A percentile compares a stretch with the other conserved stretches of the same genome.
Conservation (phyloP, 2,888 invertebrate genomes). For the Meganola albula region DNA sequence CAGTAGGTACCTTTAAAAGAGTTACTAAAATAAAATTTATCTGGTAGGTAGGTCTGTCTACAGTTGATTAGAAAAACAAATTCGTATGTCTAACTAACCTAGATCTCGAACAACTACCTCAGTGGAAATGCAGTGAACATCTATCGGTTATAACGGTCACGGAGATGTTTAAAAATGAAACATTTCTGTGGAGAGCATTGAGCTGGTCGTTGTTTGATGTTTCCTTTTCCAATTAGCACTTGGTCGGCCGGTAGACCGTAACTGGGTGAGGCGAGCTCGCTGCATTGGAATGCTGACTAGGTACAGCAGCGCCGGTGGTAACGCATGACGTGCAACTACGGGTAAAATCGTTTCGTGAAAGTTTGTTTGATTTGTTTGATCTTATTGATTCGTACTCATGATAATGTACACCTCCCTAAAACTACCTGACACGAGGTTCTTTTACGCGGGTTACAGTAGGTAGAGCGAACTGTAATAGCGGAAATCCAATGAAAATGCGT, state of each 20-base stretch:
- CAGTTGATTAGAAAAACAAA: constrained; percentile 10
- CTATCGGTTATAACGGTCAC: constrained; percentile 68
- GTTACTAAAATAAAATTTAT: no score
- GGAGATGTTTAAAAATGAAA: constrained; percentile 73
- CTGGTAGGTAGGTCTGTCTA: not conserved
- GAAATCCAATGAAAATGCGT: no score
- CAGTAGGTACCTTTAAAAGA: no score
- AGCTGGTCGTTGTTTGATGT: constrained; percentile 75
- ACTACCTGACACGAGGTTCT: no score
- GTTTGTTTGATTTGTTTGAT: constrained; percentile 20
- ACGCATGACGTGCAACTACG: constrained; percentile 31
- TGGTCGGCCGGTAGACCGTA: constrained; percentile 68
- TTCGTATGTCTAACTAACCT: constrained; percentile 26
- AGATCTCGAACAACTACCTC: constrained; percentile 23
- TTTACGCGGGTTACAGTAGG: no score
- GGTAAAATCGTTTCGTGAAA: constrained; percentile 19
- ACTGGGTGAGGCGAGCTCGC: constrained; percentile 67
- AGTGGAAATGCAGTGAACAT: constrained; percentile 28
- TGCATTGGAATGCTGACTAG: constrained; percentile 58
- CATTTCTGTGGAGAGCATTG: constrained; percentile 76
- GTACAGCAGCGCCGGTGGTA: constrained; percentile 49
- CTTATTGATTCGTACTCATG: constrained; percentile 17
- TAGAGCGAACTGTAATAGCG: no score
- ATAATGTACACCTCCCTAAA: no score
- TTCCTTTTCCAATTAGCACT: constrained; percentile 78